These are phyloP conservation scores for Melieria crassipennis DNA, from an alignment of 2,888 invertebrate genomes.

Conservation along the genomic window DNA sequence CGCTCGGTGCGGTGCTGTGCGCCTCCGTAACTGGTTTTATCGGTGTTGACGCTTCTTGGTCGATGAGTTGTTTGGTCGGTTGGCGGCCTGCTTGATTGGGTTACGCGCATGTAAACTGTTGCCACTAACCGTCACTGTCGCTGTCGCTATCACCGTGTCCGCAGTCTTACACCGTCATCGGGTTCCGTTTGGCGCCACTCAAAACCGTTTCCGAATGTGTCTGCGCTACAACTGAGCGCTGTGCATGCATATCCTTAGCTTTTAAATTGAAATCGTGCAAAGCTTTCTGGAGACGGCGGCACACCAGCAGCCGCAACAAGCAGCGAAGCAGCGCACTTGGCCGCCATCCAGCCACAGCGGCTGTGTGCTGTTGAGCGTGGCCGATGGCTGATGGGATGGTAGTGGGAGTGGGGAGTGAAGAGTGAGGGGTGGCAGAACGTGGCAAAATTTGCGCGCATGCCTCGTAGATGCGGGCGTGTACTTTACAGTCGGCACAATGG, in stretches of 20 bases:
- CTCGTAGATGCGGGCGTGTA: conserved; percentile 31
- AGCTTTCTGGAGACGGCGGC: conserved; percentile 38
- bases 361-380: background rate
- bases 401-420: too few relatives aligned
- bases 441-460: conserved; percentile 5
- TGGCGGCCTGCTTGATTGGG: too few relatives aligned
- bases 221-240: conserved; percentile 56
- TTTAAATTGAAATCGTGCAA: conserved; percentile 54
- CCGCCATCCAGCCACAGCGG: background rate
- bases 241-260: conserved; percentile 62
- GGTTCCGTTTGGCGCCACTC: too few relatives aligned
- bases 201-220: conserved; percentile 51
- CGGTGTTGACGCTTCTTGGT: too few relatives aligned
- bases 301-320: conserved; percentile 5
- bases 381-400: too few relatives aligned
- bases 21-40: too few relatives aligned
- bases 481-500: conserved; percentile 33
- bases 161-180: too few relatives aligned
- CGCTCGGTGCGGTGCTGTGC: too few relatives aligned
- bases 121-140: too few relatives aligned
- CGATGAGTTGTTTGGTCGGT: too few relatives aligned
- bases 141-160: too few relatives aligned
- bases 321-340: background rate
- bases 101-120: too few relatives aligned
- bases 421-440: background rate